These are phyloP conservation scores for Euclidia mi DNA, from an alignment of 2,888 invertebrate genomes.

Conservation along the genomic window DNA sequence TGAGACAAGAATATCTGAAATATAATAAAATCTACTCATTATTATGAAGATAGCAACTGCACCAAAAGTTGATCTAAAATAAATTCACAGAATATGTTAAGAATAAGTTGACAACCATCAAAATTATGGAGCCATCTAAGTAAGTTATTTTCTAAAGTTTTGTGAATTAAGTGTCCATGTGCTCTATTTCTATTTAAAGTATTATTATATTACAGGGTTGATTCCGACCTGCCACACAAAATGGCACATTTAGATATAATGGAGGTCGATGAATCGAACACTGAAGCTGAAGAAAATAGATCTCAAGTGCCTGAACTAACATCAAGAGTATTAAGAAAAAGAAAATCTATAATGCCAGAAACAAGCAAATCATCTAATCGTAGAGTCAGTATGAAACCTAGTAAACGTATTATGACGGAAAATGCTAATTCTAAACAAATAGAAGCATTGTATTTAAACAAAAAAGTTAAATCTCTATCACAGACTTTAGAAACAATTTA, in stretches of 20 bases:
- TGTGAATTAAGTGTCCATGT: neutral
- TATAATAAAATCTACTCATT: neutral
- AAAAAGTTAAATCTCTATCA: constrained; percentile 85
- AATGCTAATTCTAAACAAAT: constrained; percentile 83
- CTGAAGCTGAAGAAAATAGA: constrained; percentile 52
- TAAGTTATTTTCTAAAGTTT: constrained; percentile 45
- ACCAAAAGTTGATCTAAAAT: neutral
- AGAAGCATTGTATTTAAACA: constrained; percentile 90
- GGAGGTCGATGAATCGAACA: constrained; percentile 72
- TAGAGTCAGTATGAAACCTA: constrained; percentile 85
- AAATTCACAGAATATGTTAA: constrained; percentile 12
- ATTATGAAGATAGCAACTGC: neutral
- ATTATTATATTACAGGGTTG: constrained; percentile 67
- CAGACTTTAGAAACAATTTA: constrained; percentile 91
- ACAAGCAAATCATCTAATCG: constrained; percentile 79
- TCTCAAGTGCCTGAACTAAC: constrained; percentile 60
- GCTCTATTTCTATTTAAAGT: neutral
- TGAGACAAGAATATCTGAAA: constrained; percentile 1
- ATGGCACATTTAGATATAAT: constrained; percentile 86
- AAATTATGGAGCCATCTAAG: constrained; percentile 69
- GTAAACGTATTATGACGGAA: constrained; percentile 78
- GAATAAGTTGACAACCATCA: constrained; percentile 13
- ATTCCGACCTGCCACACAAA: constrained; percentile 80
- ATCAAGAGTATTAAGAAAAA: constrained; percentile 77
- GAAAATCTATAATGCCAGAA: constrained; percentile 77